A percentile compares a stretch with the other conserved stretches of the same genome.
phyloP scores from a whole-genome alignment of 2,797 vertebrate species.

The Pseudotriccus pelzelni region DNA sequence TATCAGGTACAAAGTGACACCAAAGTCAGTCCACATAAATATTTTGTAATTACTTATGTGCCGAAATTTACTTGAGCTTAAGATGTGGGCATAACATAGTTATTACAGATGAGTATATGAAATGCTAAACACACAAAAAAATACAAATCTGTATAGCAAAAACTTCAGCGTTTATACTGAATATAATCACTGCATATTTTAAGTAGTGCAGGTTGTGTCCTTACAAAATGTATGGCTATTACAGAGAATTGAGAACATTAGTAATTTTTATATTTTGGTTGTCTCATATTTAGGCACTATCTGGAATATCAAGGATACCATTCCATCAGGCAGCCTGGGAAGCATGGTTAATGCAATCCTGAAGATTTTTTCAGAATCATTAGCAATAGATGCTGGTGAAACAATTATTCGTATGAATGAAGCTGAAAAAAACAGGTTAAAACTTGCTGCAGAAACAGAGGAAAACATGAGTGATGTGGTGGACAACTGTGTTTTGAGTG shows the following conservation, averaged over 20 bases:
- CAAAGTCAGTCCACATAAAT: background rate
- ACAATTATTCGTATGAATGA: slow-evolving; percentile 82
- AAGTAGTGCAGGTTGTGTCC: background rate
- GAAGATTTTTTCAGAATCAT: slow-evolving; percentile 83
- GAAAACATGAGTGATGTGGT: slow-evolving; percentile 15
- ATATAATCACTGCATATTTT: background rate
- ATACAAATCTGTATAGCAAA: background rate
- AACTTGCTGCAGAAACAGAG: slow-evolving; percentile 24
- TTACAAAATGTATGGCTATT: background rate
- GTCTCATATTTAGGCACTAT: slow-evolving; percentile 78
- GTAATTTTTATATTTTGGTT: background rate
- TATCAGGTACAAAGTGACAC: background rate
- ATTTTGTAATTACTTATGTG: background rate
- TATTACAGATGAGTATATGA: background rate
- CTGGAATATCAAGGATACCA: slow-evolving; percentile 90
- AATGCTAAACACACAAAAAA: background rate
- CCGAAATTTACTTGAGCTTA: background rate
- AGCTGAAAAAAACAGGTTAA: slow-evolving; percentile 71
- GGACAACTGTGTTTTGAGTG: slow-evolving; percentile 53
- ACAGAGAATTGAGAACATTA: background rate
- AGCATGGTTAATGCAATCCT: slow-evolving; percentile 84
- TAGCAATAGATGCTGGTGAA: slow-evolving; percentile 82
- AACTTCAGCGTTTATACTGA: background rate
- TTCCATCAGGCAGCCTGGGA: slow-evolving; percentile 86
- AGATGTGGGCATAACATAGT: background rate